phyloP scores from a whole-genome alignment of 2,888 invertebrate genomes.

The Halocaridina rubra region DNA sequence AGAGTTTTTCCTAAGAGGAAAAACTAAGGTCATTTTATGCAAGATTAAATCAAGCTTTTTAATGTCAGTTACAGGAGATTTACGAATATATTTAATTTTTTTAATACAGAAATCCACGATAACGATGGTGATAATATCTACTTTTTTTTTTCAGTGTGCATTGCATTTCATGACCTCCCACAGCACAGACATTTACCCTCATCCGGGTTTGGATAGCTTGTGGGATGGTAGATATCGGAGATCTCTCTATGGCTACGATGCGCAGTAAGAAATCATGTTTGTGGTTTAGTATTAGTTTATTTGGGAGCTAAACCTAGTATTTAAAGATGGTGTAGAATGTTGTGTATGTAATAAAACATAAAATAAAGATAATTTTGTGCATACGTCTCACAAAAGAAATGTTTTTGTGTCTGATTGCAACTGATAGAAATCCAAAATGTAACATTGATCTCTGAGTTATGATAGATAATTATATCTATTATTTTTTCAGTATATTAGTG shows the following conservation, averaged over 20 bases:
- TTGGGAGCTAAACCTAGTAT: no score
- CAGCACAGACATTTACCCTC: conserved; percentile 57
- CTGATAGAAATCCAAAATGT: no score
- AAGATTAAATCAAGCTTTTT: not conserved
- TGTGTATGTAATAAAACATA: no score
- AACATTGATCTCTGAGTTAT: no score
- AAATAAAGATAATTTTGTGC: no score
- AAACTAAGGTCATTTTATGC: not conserved
- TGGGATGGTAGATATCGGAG: conserved; percentile 21
- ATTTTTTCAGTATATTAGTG: no score
- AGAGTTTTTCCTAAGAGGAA: not conserved
- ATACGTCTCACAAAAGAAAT: no score
- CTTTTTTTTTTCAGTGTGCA: conserved; percentile 44
- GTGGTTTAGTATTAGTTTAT: not conserved
- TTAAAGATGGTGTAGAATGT: no score
- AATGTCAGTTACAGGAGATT: not conserved
- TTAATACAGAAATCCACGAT: not conserved
- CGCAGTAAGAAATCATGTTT: not conserved
- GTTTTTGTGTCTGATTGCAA: no score
- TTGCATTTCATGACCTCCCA: conserved; percentile 57
- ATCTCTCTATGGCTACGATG: not conserved
- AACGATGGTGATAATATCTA: not conserved
- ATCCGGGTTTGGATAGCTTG: conserved; percentile 10
- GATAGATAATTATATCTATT: no score
- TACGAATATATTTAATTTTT: not conserved